Conservation (phyloP, 2,888 invertebrate species). For the Drosophila infuscata region DNA sequence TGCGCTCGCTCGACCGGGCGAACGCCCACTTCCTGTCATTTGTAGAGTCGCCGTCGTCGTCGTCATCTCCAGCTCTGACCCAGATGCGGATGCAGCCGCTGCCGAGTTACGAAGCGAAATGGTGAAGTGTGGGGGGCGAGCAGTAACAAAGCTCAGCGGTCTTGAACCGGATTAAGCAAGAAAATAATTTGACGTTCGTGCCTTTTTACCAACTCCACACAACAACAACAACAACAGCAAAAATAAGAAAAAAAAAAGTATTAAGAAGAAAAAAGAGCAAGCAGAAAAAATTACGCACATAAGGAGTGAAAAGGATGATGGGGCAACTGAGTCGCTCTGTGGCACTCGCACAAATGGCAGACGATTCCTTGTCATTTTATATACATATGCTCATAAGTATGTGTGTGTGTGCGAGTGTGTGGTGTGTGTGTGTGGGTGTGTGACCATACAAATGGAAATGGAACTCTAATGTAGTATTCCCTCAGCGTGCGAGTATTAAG, state of each 20-base stretch:
- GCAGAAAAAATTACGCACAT: slow-evolving; percentile 38
- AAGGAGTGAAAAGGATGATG: slow-evolving; percentile 28
- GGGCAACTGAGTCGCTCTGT: slow-evolving; percentile 21
- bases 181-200: slow-evolving; percentile 82
- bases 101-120: not conserved
- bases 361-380: slow-evolving; percentile 53
- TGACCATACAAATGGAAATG: slow-evolving; percentile 61
- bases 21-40: slow-evolving; percentile 66
- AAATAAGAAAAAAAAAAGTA: slow-evolving; percentile 7
- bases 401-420: slow-evolving; percentile 3
- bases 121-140: slow-evolving; percentile 6
- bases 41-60: slow-evolving; percentile 41
- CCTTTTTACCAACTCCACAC: slow-evolving; percentile 73
- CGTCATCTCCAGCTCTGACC: slow-evolving; percentile 64
- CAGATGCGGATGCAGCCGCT: slow-evolving; percentile 60
- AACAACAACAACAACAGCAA: slow-evolving; percentile 27
- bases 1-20: slow-evolving; percentile 6
- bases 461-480: slow-evolving; percentile 78
- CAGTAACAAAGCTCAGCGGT: slow-evolving; percentile 72
- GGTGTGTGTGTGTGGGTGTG: slow-evolving; percentile 25
- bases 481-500: slow-evolving; percentile 76
- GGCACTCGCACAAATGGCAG: slow-evolving; percentile 66
- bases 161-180: slow-evolving; percentile 81
- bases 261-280: slow-evolving; percentile 24
- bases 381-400: slow-evolving; percentile 14